Conservation (phyloP, 2,888 invertebrate species). For the Synanthedon andrenaeformis region DNA sequence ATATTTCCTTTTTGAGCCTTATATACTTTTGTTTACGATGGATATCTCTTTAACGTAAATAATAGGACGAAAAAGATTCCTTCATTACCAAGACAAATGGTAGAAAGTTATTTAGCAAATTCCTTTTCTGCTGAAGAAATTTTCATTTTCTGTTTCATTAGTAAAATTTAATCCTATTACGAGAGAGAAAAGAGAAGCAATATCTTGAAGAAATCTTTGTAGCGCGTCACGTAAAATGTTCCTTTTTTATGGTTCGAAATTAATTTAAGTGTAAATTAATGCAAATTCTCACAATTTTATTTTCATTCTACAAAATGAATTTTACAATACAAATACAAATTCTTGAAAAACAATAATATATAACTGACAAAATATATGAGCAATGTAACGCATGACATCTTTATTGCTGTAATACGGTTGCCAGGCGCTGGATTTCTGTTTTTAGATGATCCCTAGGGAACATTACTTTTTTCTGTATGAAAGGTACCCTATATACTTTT, state of each 20-base stretch:
- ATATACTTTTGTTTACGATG: background rate
- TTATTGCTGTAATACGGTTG: too few relatives aligned
- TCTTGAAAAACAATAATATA: too few relatives aligned
- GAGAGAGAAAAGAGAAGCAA: slow-evolving; percentile 33
- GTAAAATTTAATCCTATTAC: slow-evolving; percentile 61
- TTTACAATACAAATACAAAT: too few relatives aligned
- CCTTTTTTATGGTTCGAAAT: slow-evolving; percentile 25
- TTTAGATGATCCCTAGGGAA: too few relatives aligned
- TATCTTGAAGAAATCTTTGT: slow-evolving; percentile 42
- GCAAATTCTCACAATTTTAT: slow-evolving; percentile 1
- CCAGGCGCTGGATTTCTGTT: too few relatives aligned
- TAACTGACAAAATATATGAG: too few relatives aligned
- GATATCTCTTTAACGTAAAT: background rate
- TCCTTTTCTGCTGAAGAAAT: slow-evolving; percentile 41
- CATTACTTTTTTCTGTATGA: too few relatives aligned
- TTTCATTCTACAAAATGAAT: slow-evolving; percentile 1
- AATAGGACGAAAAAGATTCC: slow-evolving; percentile 17
- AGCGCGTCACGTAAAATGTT: slow-evolving; percentile 34
- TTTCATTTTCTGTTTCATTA: slow-evolving; percentile 63
- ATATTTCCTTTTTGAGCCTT: background rate
- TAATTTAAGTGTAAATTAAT: slow-evolving; percentile 22
- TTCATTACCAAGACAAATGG: slow-evolving; percentile 48
- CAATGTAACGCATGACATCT: too few relatives aligned
- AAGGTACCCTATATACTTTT: too few relatives aligned
- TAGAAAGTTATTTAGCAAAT: slow-evolving; percentile 48